Base-by-base conservation (phyloP, 2,888 invertebrate species). In the Leptopilina syphax region DNA sequence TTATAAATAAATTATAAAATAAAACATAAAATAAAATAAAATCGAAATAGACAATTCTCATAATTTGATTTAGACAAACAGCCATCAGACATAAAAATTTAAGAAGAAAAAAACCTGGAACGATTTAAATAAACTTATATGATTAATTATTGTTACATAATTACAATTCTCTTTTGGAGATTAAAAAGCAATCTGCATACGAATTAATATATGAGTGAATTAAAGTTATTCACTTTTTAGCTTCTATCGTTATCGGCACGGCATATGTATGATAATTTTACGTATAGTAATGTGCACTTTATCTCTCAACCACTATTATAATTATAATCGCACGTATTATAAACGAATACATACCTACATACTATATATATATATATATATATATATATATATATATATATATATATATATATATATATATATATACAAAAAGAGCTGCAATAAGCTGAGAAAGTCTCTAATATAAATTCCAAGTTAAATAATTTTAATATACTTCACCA, bases 311-410 rank as follows among this genome's bases (percentile, higher is more conserved):
- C 12, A 65, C 41, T 65, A 34, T 27, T 65, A 65, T 65, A 65
- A 65, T 65, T 65, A 65, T 65, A 65, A 65, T 65, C 65, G 34
- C 41, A 63, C 63, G 63, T 63, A 65, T 41, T 65, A 41, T 65
- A 34, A 65, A 65, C 65, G 41, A 65, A 65, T 12, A 65, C 34
- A 34, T 34, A 34, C 34, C 34, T 18, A 34, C 4, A 34, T 34
- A 34, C 4, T 1, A 34, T 34, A 34, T 3, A 34, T 65, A 44
- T 50, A 50, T 50, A 50, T 50, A 50, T 50, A 50, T 50, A 10
- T 50, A 50, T 10, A 50, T 2, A 50, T 41, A 41, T 47, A 47
- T 47, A 47, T 47, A 47, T 47, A 47, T 47, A 47, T 47, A 47
- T 8, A 47, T 8, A 47, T n/a, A n/a, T n/a, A n/a, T n/a, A n/a